phyloP scores from a whole-genome alignment of 1,140 invertebrate species.

The Odontomachus brunneus region DNA sequence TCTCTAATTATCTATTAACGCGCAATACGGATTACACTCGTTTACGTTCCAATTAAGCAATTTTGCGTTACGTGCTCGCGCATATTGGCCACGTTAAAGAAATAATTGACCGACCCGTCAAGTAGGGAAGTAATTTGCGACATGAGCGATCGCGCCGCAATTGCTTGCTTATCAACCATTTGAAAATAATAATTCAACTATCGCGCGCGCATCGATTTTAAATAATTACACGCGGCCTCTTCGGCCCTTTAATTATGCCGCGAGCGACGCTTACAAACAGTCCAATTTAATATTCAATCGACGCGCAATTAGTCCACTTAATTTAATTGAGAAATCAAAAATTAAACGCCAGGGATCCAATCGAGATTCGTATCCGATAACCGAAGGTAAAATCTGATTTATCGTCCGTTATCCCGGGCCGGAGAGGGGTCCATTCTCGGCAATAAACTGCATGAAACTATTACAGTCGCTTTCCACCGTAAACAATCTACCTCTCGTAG shows the following conservation, averaged over 20 bases:
- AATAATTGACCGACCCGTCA: conserved; percentile 7
- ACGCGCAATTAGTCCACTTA: neutral
- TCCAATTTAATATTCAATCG: conserved; percentile 34
- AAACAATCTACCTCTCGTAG: conserved; percentile 37
- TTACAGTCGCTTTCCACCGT: conserved; percentile 36
- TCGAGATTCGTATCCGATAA: conserved; percentile 41
- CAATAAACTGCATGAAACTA: conserved; percentile 52
- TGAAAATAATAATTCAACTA: conserved; percentile 37
- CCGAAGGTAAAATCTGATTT: conserved; percentile 38
- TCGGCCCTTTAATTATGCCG: neutral
- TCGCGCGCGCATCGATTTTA: conserved; percentile 1
- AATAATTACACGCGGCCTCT: neutral
- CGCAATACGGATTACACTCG: conserved; percentile 23
- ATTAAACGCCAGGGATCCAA: conserved; percentile 10
- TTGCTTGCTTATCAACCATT: conserved; percentile 8
- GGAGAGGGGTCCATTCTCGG: neutral
- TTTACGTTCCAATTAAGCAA: conserved; percentile 37
- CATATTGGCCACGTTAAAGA: neutral
- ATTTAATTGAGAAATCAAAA: conserved; percentile 35
- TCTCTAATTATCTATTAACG: conserved; percentile 40
- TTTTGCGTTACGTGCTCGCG: neutral
- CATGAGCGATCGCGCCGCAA: neutral
- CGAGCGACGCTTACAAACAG: conserved; percentile 12
- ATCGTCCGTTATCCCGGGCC: conserved; percentile 10
- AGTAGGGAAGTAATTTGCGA: conserved; percentile 15